A percentile compares a stretch with the other conserved stretches of the same genome.
phyloP scores from a whole-genome alignment of 2,888 invertebrate species.

The Trichacis sp. region DNA sequence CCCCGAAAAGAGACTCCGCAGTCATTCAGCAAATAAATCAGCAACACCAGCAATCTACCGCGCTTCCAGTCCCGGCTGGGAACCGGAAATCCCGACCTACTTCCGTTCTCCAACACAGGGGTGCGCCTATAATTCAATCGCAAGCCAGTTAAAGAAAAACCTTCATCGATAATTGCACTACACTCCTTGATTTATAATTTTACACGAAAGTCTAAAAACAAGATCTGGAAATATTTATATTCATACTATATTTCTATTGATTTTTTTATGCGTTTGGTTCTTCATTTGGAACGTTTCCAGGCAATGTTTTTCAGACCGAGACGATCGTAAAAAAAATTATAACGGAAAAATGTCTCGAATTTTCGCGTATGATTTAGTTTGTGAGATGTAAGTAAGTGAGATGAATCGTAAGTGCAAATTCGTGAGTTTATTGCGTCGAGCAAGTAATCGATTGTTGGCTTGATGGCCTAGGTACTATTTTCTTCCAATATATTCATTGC shows the following conservation, averaged over 20 bases:
- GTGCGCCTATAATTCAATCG: slow-evolving; percentile 73
- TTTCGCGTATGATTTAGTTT: background rate
- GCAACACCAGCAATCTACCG: slow-evolving; percentile 48
- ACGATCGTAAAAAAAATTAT: too few relatives aligned
- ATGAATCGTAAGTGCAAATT: too few relatives aligned
- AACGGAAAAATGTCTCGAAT: background rate
- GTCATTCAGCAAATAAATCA: slow-evolving; percentile 61
- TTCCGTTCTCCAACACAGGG: slow-evolving; percentile 70
- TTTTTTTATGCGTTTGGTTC: background rate
- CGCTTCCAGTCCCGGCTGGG: slow-evolving; percentile 45
- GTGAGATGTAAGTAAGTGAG: too few relatives aligned
- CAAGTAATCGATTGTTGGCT: slow-evolving; percentile 28
- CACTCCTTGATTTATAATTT: background rate
- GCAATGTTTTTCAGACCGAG: background rate
- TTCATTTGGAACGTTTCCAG: background rate
- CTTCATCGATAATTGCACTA: too few relatives aligned
- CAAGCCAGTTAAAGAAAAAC: slow-evolving; percentile 72
- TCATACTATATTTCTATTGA: background rate
- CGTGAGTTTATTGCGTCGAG: background rate
- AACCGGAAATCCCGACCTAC: slow-evolving; percentile 70
- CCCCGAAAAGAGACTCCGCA: slow-evolving; percentile 62
- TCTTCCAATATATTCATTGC: slow-evolving; percentile 64
- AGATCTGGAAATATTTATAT: background rate
- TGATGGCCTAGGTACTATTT: slow-evolving; percentile 53
- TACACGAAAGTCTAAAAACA: background rate